Percentiles rank a stretch among this genome's conserved stretches.
Evolutionary conservation across 2,888 invertebrate species (phyloP).

Genomic region (Drepana falcataria): DNA sequence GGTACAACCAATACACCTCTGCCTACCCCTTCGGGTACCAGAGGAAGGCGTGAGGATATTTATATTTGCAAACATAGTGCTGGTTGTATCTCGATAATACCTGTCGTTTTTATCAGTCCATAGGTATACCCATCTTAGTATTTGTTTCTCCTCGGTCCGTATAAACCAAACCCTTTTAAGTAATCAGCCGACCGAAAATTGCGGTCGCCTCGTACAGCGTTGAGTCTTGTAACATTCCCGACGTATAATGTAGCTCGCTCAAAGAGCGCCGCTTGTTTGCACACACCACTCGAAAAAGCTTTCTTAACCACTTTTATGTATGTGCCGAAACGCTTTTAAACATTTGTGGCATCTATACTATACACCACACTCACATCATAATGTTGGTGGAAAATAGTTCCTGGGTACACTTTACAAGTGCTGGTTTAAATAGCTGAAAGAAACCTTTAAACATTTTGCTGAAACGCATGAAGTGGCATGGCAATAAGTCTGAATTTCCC

Average conservation of each 20-base stretch:
- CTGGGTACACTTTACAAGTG: no score
- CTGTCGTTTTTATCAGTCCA: neutral
- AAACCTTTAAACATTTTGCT: no score
- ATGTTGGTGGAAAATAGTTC: neutral
- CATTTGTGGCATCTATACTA: conserved; percentile 17
- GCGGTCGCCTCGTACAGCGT: conserved; percentile 21
- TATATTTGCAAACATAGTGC: no score
- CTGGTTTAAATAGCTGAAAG: no score
- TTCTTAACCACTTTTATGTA: conserved; percentile 33
- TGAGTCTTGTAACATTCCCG: conserved; percentile 27
- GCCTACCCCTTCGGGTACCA: no score
- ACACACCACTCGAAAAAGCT: conserved; percentile 35
- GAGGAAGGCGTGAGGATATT: no score
- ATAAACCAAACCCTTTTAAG: conserved; percentile 19
- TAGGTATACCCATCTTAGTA: neutral
- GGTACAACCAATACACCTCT: no score
- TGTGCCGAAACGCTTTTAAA: conserved; percentile 38
- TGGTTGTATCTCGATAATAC: no score
- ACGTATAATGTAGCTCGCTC: conserved; percentile 32
- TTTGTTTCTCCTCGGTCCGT: conserved; percentile 8
- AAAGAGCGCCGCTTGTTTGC: conserved; percentile 40
- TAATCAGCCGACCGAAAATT: conserved; percentile 25
- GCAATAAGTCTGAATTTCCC: no score
- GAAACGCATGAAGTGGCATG: no score
- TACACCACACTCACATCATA: neutral